phyloP scores from a whole-genome alignment of 2,888 invertebrate species.

The Coecobrya sp. region DNA sequence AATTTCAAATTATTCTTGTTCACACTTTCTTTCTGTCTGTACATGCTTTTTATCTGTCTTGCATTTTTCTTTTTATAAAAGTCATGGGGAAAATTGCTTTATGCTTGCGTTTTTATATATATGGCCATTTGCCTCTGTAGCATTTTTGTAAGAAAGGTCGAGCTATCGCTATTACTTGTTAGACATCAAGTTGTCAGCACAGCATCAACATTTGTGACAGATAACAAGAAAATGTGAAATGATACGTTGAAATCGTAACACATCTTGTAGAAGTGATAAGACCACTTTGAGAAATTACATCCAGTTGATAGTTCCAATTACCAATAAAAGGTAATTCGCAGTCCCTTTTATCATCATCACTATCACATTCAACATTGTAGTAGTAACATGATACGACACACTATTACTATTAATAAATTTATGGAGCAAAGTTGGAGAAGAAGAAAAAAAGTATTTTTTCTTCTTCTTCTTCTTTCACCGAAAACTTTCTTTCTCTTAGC shows the following conservation, averaged over 20 bases:
- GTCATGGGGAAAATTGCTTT: background rate
- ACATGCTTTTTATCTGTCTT: background rate
- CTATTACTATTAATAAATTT: conserved; percentile 32
- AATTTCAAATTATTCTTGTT: background rate
- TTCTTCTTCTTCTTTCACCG: conserved; percentile 6
- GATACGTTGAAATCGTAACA: background rate
- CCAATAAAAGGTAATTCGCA: conserved; percentile 23
- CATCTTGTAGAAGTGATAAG: background rate
- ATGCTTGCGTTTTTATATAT: no score
- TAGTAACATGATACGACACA: background rate
- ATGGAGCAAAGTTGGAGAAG: background rate
- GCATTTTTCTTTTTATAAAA: background rate
- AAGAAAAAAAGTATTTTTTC: background rate
- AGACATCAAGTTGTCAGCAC: background rate
- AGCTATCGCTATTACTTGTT: no score
- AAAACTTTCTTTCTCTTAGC: background rate
- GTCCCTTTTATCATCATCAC: background rate
- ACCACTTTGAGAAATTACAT: background rate
- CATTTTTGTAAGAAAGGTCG: no score
- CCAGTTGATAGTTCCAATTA: conserved; percentile 29
- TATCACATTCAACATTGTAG: conserved; percentile 22
- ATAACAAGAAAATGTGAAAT: background rate
- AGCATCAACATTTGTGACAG: background rate
- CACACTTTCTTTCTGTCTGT: background rate
- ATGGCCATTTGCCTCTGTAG: no score